These are phyloP conservation scores for Terrapene triunguis DNA, from an alignment of 2,113 vertebrate genomes.

Conservation along the genomic window DNA sequence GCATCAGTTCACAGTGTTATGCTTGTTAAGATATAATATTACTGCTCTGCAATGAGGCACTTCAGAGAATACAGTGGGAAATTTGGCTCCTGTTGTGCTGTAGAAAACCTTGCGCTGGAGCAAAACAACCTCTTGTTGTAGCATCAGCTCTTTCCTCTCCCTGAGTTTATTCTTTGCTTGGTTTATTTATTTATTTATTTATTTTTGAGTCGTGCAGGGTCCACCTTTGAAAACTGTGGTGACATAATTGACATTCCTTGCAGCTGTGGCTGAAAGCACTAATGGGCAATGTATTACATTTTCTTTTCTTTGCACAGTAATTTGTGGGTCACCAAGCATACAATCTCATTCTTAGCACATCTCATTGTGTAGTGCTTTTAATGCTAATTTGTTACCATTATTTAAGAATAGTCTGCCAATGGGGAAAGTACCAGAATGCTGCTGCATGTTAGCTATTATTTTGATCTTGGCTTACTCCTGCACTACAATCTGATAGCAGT, in stretches of 20 bases:
- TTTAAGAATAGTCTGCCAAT: slow-evolving; percentile 21
- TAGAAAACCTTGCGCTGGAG: not conserved
- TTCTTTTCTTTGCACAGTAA: not conserved
- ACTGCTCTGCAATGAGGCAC: slow-evolving; percentile 53
- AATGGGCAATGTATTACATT: not conserved
- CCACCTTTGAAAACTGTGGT: not conserved
- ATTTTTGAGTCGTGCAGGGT: not conserved
- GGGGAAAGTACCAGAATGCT: not conserved
- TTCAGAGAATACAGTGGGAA: slow-evolving; percentile 41
- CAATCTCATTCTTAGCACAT: slow-evolving; percentile 1
- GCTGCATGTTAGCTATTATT: slow-evolving; percentile 22
- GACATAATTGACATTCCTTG: not conserved
- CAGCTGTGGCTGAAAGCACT: not conserved
- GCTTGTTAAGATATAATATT: slow-evolving; percentile 76
- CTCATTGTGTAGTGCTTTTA: slow-evolving; percentile 12
- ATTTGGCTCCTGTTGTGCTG: not conserved
- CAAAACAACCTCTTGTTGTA: slow-evolving; percentile 4
- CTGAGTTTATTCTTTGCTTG: not conserved
- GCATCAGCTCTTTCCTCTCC: too few relatives aligned
- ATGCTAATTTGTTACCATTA: slow-evolving; percentile 43
- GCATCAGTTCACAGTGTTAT: slow-evolving; percentile 72
- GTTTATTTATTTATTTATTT: too few relatives aligned
- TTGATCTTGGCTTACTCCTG: slow-evolving; percentile 44
- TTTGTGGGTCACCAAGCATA: not conserved
- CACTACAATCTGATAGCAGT: not conserved